Percentiles rank a stretch among this genome's conserved stretches.
Conservation (phyloP, 2,797 vertebrate species). For the Anolis apletophallus region DNA sequence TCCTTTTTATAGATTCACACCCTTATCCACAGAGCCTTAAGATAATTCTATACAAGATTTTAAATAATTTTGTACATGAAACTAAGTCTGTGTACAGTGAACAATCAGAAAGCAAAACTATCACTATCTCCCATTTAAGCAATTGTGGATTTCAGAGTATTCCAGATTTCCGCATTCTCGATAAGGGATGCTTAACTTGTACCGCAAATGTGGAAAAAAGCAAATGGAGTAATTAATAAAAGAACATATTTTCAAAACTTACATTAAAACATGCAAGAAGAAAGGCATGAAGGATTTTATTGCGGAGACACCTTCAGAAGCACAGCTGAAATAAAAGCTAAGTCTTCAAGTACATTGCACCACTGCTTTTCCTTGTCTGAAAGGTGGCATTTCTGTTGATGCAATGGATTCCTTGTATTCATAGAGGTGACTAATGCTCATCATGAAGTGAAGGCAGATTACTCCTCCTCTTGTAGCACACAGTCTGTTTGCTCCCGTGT, state of each 20-base stretch:
- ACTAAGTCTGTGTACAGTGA: no score
- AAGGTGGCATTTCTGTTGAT: conserved; percentile 25
- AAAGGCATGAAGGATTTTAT: neutral
- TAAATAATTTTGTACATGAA: no score
- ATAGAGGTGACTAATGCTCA: neutral
- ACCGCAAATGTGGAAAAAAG: neutral
- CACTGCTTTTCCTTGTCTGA: neutral
- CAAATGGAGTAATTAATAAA: neutral
- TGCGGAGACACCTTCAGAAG: neutral
- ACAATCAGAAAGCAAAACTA: no score
- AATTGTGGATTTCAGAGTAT: no score
- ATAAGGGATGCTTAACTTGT: no score
- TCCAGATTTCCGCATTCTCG: no score
- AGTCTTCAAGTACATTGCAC: neutral
- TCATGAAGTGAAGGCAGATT: conserved; percentile 1
- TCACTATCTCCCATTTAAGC: no score
- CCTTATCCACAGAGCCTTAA: no score
- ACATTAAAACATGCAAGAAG: neutral
- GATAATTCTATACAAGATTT: no score
- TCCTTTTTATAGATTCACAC: no score
- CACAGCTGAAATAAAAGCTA: neutral
- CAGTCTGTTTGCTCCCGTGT: neutral
- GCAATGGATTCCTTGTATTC: conserved; percentile 7
- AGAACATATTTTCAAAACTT: neutral
- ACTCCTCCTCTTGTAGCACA: neutral